Base-by-base conservation (phyloP, 2,888 invertebrate genomes). In the Trachelus stipa region DNA sequence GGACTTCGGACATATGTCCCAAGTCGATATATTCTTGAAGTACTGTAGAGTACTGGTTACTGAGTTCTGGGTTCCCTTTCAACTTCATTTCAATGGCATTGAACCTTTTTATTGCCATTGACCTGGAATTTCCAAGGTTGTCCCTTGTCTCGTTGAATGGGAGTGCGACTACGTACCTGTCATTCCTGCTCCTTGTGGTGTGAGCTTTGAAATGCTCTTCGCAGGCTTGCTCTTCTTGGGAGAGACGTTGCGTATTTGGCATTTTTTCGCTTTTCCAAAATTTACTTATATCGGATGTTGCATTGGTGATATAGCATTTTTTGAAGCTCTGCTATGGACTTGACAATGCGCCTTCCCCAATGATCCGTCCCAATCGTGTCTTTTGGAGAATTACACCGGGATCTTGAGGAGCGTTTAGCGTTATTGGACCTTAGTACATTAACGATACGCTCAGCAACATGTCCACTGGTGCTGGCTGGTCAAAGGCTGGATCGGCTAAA, bases 121-220 rank as follows among this genome's bases (percentile, higher is more conserved):
- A 15, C 23, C 78, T 73, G 9, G 79, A 76, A 6, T 76, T 71
- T 31, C 79, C 79, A 9, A 81, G 23, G 9, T 34, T 68, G 15
- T 30, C 12, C 31, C n/a, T 71, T 11, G 73, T 69, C 12, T 77
- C 75, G 35, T 82, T 81, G 69, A 82, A 82, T 12, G 81, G 78
- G 0, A 82, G 68, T 9, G 79, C 78, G 0, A 83, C 79, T 3
- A 79, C 73, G 71, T 82, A 82, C 12, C 75, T 68, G 11, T 81
- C 81, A 1, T 74, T 69, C 12, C 11, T 3, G 3, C 76, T 73
- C 3, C 75, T 73, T 1, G 31, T 56, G 9, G 34, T 56, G 56
- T 77, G 34, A 33, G 76, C 73, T 4, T 69, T 23, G 40, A 73
- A 83, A 12, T 79, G 74, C 37, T 76, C 34, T 76, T 81, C 79